These are phyloP conservation scores for Nothoprocta pentlandii DNA, from an alignment of 2,113 vertebrate species.

Conservation along the genomic window DNA sequence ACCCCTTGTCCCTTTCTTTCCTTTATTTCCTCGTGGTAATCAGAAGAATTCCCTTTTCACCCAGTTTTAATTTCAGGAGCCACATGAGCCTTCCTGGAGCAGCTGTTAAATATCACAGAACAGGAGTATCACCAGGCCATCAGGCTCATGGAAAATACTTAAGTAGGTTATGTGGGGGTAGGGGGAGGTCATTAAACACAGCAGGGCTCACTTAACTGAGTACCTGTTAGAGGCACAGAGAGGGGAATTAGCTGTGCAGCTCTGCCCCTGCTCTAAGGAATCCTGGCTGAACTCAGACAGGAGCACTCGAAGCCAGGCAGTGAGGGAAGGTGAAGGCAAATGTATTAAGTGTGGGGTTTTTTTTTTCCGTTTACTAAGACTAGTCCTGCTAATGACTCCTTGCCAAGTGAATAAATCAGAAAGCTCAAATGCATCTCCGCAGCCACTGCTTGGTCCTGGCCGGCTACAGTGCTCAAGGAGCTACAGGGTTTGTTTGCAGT, in stretches of 20 bases:
- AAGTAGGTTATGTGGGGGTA: conserved; percentile 33
- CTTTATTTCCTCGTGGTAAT: fast-evolving
- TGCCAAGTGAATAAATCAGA: background rate
- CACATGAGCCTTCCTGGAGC: background rate
- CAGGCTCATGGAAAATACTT: conserved; percentile 1
- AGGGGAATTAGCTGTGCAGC: fast-evolving
- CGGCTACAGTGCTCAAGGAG: background rate
- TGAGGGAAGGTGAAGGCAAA: background rate
- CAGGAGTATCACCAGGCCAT: background rate
- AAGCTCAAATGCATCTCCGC: background rate
- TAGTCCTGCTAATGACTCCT: background rate
- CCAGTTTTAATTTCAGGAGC: conserved; percentile 40
- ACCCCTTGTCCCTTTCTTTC: background rate
- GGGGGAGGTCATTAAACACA: conserved; percentile 1
- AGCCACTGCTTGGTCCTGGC: background rate
- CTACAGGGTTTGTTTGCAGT: background rate
- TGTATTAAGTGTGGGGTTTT: background rate
- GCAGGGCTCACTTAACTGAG: conserved; percentile 24
- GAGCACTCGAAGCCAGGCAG: fast-evolving
- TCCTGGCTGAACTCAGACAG: background rate
- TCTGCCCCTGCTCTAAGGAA: background rate
- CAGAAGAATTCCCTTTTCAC: background rate
- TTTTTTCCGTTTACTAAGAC: background rate
- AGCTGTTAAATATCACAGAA: background rate
- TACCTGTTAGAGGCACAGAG: conserved; percentile 8